Base-by-base conservation (phyloP, 2,888 invertebrate species). In the Eupithecia abbreviata region DNA sequence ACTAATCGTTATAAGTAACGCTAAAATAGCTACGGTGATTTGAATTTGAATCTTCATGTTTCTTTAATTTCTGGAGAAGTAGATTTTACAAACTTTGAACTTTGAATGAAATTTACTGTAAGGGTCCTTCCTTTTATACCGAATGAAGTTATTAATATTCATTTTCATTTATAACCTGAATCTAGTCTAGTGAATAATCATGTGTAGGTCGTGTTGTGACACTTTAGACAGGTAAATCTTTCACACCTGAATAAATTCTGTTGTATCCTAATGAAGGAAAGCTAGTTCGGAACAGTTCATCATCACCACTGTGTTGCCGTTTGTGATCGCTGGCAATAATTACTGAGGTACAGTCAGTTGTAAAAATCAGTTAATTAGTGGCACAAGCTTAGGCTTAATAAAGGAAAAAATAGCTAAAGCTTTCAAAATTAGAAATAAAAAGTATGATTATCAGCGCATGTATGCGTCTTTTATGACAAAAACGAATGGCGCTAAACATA, bases 31-130 rank as follows among this genome's bases (percentile, higher is more conserved):
- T 18, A 18, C 65, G 15, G 74, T 41, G n/a, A 76, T 43, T 66
- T 41, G 41, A 43, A 73, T 62, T 68, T 69, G 75, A 47, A 78
- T 30, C 77, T 81, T 81, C 80, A 81, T 80, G 45, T 75, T 80
- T 58, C 2, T 74, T 30, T 43, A 13, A 6, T 72, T 75, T 30
- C 6, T 30, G 18, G 18, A 58, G 58, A 58, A 58, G 69, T 72
- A 75, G 70, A 2, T 62, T 41, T 18, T 45, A 68, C 65, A 10
- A 42, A 67, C 71, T 43, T 41, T 66, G 70, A 74, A 10, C 49
- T 62, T 69, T 66, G 77, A 81, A 76, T 81, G 81, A 73, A 47
- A 41, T 71, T 30, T 42, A 5, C 30, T 42, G 18, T 58, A 49
- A 74, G 6, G 3, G 30, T 74, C 15, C 12, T 66, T 72, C 49